Evolutionary conservation across 2,888 invertebrate genomes (phyloP).

Genomic region (Carabus problematicus): DNA sequence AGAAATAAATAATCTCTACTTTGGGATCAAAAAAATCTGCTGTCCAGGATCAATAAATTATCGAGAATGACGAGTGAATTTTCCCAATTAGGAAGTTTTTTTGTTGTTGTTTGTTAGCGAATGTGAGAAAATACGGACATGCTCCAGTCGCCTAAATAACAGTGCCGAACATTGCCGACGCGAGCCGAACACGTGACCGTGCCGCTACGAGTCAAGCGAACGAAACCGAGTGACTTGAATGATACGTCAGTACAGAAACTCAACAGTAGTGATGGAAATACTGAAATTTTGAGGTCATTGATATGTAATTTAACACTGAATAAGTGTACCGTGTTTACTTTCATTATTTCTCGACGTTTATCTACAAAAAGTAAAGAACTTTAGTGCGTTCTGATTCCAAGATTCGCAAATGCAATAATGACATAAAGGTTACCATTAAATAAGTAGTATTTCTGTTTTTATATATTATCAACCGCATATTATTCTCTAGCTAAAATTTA

Average conservation of each 20-base stretch:
- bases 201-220: neutral
- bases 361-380: no score
- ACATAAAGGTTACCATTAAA: no score
- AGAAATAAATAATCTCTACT: no score
- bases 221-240: slow-evolving; percentile 4
- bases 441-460: no score
- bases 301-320: neutral
- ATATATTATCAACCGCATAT: no score
- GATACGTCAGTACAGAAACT: slow-evolving; percentile 11
- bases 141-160: slow-evolving; percentile 20
- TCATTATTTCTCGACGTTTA: neutral
- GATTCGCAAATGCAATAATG: no score
- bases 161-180: neutral
- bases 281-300: slow-evolving; percentile 18
- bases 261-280: slow-evolving; percentile 6
- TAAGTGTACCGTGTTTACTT: no score
- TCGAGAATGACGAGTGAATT: neutral
- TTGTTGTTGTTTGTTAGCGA: neutral
- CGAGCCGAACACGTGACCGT: neutral
- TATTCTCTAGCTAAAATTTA: no score
- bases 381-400: no score
- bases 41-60: neutral
- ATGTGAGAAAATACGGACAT: slow-evolving; percentile 9
- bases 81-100: neutral
- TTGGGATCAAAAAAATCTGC: no score